phyloP scores from a whole-genome alignment of 1,140 invertebrate genomes.

The Lordiphosa collinella region DNA sequence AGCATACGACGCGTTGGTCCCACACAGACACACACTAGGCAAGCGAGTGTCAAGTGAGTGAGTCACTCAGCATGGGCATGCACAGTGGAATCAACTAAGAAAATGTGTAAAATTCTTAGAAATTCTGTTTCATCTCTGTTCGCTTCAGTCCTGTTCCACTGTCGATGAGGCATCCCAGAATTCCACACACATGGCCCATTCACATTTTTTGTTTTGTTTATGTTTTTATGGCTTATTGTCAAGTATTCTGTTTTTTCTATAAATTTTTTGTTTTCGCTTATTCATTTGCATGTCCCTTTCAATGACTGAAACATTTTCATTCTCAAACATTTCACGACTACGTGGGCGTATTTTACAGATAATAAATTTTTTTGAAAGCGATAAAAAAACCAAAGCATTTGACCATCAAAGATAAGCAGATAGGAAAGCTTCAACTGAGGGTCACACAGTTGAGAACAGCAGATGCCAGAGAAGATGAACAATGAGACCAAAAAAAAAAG shows the following conservation, averaged over 20 bases:
- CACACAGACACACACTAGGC: slow-evolving; percentile 7
- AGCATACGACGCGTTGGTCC: slow-evolving; percentile 64
- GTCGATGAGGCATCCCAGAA: neutral
- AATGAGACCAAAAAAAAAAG: slow-evolving; percentile 19
- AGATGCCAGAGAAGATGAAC: slow-evolving; percentile 22
- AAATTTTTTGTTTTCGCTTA: slow-evolving; percentile 17
- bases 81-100: slow-evolving; percentile 34
- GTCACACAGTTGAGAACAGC: slow-evolving; percentile 17
- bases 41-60: slow-evolving; percentile 36
- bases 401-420: slow-evolving; percentile 43
- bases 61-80: slow-evolving; percentile 32
- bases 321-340: slow-evolving; percentile 37
- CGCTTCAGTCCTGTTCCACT: too few species aligned
- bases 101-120: neutral
- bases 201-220: slow-evolving; percentile 37
- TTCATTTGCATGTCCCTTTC: slow-evolving; percentile 50
- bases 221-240: slow-evolving; percentile 67
- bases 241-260: slow-evolving; percentile 40
- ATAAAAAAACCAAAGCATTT: slow-evolving; percentile 56
- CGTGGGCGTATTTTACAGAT: slow-evolving; percentile 64
- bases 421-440: slow-evolving; percentile 31
- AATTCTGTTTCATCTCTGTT: neutral
- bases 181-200: slow-evolving; percentile 18
- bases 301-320: slow-evolving; percentile 45
- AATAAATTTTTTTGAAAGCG: slow-evolving; percentile 59